Base-by-base conservation (phyloP, 1,140 invertebrate genomes). In the Neodiprion pinetum region DNA sequence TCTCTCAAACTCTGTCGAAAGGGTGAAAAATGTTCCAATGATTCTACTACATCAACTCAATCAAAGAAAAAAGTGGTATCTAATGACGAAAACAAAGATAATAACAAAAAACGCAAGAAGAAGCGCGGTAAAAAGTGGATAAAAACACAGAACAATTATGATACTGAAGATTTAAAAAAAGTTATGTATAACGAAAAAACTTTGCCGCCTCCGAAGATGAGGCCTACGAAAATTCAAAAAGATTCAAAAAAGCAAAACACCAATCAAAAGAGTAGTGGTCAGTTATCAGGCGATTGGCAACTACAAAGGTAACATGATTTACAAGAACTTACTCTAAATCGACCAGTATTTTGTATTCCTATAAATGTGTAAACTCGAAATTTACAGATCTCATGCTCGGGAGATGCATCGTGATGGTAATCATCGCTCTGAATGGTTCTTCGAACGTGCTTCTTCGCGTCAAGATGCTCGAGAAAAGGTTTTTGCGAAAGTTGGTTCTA, bases 201-300 rank as follows among this genome's bases (percentile, higher is more conserved):
- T 40, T 40, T 40, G 5, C 28, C 28, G 28, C 28, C 28, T 40
- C 28, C 28, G 5, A 67, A 50, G 67, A 9, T 14, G 48, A 70
- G 7, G 66, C 67, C 48, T 66, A 70, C 17, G 70, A 75, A 67
- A 74, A 68, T 17, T 14, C 49, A 65, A 70, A 77, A n/a, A 72
- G 70, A 71, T 73, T 67, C 53, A 71, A 75, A 67, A 69, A 75
- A 68, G 67, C 48, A 1, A 77, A 72, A 17, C 72, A 72, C 48
- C 61, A 14, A 47, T 23, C 67, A 11, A 11, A 23, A 69, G 40
- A 69, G 40, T 72, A 73, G 50, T 73, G 71, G 72, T 65, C 73
- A 61, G 72, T 75, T 48, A 9, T 67, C 53, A 49, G 72, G 70
- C 1, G 74, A 78, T 11, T 78, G 77, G 77, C 77, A 78, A 49